Conservation (phyloP, 2,797 vertebrate genomes). For the Acropternis orthonyx region DNA sequence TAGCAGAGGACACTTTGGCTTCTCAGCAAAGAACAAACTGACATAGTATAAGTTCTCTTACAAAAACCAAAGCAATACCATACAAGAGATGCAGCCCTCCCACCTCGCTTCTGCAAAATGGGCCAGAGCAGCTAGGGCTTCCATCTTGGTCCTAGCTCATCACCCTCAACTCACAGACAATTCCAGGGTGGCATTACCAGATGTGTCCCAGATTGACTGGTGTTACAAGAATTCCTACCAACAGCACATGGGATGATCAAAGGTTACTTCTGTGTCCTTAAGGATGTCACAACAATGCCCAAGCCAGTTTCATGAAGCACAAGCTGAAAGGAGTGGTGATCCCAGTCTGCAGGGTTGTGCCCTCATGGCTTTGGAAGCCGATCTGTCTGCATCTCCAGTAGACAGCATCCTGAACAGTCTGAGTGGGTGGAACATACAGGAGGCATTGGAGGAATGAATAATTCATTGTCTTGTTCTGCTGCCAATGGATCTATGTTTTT, state of each 20-base stretch:
- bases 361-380: neutral
- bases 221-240: neutral
- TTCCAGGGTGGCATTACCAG: neutral
- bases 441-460: slow-evolving; percentile 42
- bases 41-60: neutral
- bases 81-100: neutral
- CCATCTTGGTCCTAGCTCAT: neutral
- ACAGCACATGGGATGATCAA: neutral
- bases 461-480: slow-evolving; percentile 40
- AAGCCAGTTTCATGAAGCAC: neutral
- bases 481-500: slow-evolving; percentile 46
- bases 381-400: slow-evolving; percentile 3
- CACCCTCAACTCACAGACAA: neutral
- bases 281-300: neutral
- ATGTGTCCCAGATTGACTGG: neutral
- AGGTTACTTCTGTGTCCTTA: neutral
- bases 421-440: slow-evolving; percentile 32
- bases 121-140: neutral
- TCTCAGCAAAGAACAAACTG: neutral
- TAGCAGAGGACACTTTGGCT: neutral
- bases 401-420: neutral
- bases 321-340: neutral
- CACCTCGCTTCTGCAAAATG: neutral
- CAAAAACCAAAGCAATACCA: neutral
- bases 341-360: neutral